Conservation (phyloP, 2,888 invertebrate genomes). For the Zhengitettix transpicula region DNA sequence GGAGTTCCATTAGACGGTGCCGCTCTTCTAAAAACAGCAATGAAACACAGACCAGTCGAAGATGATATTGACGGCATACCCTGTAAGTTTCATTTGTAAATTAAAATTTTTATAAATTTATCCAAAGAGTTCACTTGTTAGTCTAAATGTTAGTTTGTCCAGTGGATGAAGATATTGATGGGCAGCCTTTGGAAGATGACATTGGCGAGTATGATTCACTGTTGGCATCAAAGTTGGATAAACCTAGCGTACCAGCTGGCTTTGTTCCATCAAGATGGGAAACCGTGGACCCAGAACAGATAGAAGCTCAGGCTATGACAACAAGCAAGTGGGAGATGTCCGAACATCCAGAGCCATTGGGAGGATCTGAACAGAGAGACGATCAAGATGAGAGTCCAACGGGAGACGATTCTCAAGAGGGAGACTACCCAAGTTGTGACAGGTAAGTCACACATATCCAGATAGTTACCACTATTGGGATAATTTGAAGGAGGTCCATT, state of each 20-base stretch:
- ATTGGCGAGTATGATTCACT: slow-evolving; percentile 18
- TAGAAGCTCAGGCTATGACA: slow-evolving; percentile 67
- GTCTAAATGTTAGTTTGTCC: slow-evolving; percentile 9
- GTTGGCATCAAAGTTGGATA: slow-evolving; percentile 15
- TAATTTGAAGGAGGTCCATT: too few species aligned
- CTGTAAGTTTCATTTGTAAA: slow-evolving; percentile 23
- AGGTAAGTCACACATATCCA: not conserved
- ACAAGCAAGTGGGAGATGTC: slow-evolving; percentile 78
- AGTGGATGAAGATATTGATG: slow-evolving; percentile 65
- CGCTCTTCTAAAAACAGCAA: slow-evolving; percentile 54
- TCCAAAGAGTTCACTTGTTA: not conserved
- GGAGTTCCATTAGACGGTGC: slow-evolving; percentile 63
- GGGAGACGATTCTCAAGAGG: slow-evolving; percentile 11
- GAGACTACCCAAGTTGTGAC: slow-evolving; percentile 7
- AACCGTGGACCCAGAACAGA: slow-evolving; percentile 75
- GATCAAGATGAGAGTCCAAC: slow-evolving; percentile 7
- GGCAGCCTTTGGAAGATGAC: slow-evolving; percentile 42
- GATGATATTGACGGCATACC: slow-evolving; percentile 57
- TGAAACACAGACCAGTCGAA: slow-evolving; percentile 35
- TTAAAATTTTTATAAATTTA: too few species aligned
- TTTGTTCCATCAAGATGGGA: slow-evolving; percentile 95
- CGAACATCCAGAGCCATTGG: slow-evolving; percentile 32
- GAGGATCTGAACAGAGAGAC: slow-evolving; percentile 6
- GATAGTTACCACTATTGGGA: too few species aligned
- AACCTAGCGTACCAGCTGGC: slow-evolving; percentile 34